phyloP scores from a whole-genome alignment of 2,113 vertebrate species.

The Indicator indicator region DNA sequence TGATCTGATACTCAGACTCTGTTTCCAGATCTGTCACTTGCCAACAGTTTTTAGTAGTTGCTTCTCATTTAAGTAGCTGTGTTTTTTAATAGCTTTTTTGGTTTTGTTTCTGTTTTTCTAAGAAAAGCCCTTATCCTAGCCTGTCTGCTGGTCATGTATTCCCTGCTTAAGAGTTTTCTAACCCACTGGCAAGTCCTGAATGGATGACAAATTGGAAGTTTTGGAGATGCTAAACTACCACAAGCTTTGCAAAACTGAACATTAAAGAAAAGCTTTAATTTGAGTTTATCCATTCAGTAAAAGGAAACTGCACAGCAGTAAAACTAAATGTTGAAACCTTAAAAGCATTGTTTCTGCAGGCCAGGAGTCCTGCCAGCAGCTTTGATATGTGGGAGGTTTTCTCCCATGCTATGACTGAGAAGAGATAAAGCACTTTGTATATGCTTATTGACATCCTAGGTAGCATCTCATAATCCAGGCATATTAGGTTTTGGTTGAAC shows the following conservation, averaged over 20 bases:
- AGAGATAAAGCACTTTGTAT: neutral
- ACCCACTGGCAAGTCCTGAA: neutral
- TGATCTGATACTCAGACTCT: neutral
- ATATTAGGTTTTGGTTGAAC: neutral
- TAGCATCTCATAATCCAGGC: neutral
- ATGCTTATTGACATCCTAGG: neutral
- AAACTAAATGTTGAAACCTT: neutral
- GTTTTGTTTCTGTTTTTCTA: neutral
- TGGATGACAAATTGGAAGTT: neutral
- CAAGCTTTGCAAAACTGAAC: neutral
- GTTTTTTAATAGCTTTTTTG: neutral
- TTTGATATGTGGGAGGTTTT: neutral
- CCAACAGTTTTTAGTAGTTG: neutral
- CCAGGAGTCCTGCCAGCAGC: neutral
- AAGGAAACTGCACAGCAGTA: neutral
- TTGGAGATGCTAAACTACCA: neutral
- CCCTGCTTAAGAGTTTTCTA: neutral
- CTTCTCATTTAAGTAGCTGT: neutral
- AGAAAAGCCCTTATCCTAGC: neutral
- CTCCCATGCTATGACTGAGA: neutral
- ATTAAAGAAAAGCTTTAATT: neutral
- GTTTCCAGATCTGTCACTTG: neutral
- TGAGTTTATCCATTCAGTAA: neutral
- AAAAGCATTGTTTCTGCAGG: neutral
- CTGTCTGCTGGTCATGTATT: neutral